Conservation (phyloP, 1,140 invertebrate genomes). For the Ridgeia piscesae region DNA sequence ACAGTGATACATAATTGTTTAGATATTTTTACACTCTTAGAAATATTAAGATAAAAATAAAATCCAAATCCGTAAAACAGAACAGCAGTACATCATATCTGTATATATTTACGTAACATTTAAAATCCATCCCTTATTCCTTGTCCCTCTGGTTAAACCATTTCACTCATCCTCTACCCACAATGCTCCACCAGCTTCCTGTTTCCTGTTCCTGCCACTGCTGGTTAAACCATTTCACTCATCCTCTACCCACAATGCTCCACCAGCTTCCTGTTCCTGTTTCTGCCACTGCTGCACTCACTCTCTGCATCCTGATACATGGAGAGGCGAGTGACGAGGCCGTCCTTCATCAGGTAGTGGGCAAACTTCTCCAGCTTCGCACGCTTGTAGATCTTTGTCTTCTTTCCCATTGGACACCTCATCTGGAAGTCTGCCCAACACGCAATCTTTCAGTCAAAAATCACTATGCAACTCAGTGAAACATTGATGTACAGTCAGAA, state of each 20-base stretch:
- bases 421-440: constrained; percentile 68
- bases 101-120: background rate
- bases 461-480: background rate
- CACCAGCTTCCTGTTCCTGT: background rate
- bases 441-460: background rate
- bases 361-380: constrained; percentile 75
- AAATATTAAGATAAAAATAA: background rate
- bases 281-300: constrained; percentile 37
- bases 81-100: too few species aligned
- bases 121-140: background rate
- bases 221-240: too few species aligned
- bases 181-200: background rate
- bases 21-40: background rate
- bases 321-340: constrained; percentile 70
- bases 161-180: background rate
- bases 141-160: background rate
- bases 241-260: background rate
- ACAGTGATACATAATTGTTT: too few species aligned
- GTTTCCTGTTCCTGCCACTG: background rate
- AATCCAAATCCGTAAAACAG: too few species aligned
- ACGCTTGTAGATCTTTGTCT: constrained; percentile 74
- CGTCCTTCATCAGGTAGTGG: constrained; percentile 73
- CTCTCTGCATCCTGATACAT: constrained; percentile 72
- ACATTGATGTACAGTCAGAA: background rate
- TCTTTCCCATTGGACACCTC: constrained; percentile 73